These are phyloP conservation scores for Zaprionus bogoriensis DNA, from an alignment of 2,888 invertebrate genomes.

Conservation along the genomic window DNA sequence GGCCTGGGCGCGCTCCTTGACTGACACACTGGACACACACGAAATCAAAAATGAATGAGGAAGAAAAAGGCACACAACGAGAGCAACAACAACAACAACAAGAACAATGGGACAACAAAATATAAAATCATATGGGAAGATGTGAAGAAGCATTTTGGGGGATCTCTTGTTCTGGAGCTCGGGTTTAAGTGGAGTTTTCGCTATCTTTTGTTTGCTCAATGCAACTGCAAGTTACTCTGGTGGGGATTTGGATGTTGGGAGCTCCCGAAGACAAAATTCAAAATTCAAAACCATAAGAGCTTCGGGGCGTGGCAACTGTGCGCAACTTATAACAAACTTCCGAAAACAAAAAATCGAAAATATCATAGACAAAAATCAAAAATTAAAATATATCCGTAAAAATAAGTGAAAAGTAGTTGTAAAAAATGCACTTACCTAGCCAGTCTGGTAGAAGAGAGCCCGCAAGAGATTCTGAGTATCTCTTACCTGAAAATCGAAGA, in stretches of 20 bases:
- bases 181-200: conserved; percentile 3
- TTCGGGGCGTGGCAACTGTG: conserved; percentile 20
- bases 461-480: conserved; percentile 84
- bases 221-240: conserved; percentile 1
- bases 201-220: neutral
- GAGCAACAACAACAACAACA: conserved; percentile 56
- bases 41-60: conserved; percentile 71
- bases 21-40: conserved; percentile 60
- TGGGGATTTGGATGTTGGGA: conserved; percentile 14
- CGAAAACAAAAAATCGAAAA: conserved; percentile 3
- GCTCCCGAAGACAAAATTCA: conserved; percentile 33
- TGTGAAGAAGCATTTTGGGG: conserved; percentile 63
- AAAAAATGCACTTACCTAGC: conserved; percentile 83
- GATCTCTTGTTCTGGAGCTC: conserved; percentile 12
- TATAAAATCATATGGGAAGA: conserved; percentile 52
- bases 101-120: conserved; percentile 53
- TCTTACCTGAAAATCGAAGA: conserved; percentile 82
- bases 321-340: conserved; percentile 35
- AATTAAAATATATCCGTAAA: conserved; percentile 40
- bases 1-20: conserved; percentile 55
- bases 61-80: conserved; percentile 55
- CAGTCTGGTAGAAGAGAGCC: conserved; percentile 84
- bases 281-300: conserved; percentile 25
- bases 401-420: conserved; percentile 52
- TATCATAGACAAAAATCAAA: conserved; percentile 36